Percentiles rank a stretch among this genome's conserved stretches.
phyloP scores from a whole-genome alignment of 1,140 invertebrate species.

The Anastatus disparis region DNA sequence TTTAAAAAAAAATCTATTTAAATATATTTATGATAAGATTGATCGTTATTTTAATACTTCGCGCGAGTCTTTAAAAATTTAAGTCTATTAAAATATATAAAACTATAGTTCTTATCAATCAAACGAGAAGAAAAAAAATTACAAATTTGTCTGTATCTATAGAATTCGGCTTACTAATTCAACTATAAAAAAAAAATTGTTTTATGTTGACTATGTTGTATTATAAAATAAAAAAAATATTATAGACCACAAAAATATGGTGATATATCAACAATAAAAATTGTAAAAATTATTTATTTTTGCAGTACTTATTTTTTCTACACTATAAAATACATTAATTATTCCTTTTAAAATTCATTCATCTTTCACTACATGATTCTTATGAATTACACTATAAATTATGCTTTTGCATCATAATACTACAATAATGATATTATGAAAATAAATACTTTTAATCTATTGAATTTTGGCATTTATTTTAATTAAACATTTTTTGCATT shows the following conservation, averaged over 20 bases:
- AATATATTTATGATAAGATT: constrained; percentile 50
- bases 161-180: constrained; percentile 30
- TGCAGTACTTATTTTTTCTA: no score
- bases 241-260: constrained; percentile 32
- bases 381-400: no score
- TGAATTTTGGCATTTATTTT: no score
- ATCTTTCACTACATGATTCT: no score
- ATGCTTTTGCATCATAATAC: no score
- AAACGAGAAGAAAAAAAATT: constrained; percentile 28
- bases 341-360: no score
- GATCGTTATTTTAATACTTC: constrained; percentile 43
- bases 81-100: constrained; percentile 35
- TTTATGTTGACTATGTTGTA: constrained; percentile 35
- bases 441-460: no score
- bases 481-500: no score
- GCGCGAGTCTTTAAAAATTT: constrained; percentile 30
- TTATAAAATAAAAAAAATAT: constrained; percentile 30
- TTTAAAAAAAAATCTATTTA: constrained; percentile 61
- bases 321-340: no score
- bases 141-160: constrained; percentile 37
- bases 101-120: constrained; percentile 22
- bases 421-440: no score
- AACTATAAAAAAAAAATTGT: constrained; percentile 13
- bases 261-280: constrained; percentile 40
- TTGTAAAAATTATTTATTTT: constrained; percentile 20